These are phyloP conservation scores for Lampropteryx suffumata DNA, from an alignment of 2,888 invertebrate species.

Conservation along the genomic window DNA sequence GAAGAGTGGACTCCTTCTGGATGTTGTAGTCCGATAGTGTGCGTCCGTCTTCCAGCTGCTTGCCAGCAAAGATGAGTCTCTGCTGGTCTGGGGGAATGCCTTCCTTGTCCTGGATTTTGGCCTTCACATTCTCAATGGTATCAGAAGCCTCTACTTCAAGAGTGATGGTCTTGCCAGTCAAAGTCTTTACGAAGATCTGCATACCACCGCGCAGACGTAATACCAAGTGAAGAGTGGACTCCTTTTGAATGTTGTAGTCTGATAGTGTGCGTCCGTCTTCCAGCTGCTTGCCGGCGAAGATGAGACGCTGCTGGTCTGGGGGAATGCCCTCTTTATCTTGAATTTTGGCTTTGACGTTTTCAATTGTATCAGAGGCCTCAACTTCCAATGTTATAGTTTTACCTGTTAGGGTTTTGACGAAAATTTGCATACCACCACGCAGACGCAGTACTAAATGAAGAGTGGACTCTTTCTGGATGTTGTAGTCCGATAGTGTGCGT, in stretches of 20 bases:
- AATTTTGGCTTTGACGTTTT: constrained; percentile 35
- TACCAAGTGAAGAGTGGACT: constrained; percentile 32
- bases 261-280: constrained; percentile 35
- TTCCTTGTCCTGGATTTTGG: constrained; percentile 35
- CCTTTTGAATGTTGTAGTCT: constrained; percentile 34
- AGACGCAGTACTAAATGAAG: constrained; percentile 34
- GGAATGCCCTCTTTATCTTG: constrained; percentile 36
- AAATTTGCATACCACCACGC: constrained; percentile 37
- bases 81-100: constrained; percentile 37
- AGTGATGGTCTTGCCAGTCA: constrained; percentile 34
- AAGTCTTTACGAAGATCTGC: constrained; percentile 37
- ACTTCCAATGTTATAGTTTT: constrained; percentile 34
- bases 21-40: constrained; percentile 34
- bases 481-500: constrained; percentile 32
- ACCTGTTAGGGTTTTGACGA: constrained; percentile 34
- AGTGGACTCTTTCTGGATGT: constrained; percentile 35
- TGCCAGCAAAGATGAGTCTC: constrained; percentile 33
- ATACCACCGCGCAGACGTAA: constrained; percentile 35
- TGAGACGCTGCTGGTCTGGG: constrained; percentile 34
- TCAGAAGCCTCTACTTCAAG: constrained; percentile 33
- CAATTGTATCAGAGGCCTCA: constrained; percentile 33
- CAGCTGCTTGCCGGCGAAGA: constrained; percentile 35
- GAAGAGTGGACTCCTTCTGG: constrained; percentile 35
- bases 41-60: constrained; percentile 34
- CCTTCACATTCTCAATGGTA: constrained; percentile 34